Base-by-base conservation (phyloP, 2,113 vertebrate genomes). In the Malurus melanocephalus region DNA sequence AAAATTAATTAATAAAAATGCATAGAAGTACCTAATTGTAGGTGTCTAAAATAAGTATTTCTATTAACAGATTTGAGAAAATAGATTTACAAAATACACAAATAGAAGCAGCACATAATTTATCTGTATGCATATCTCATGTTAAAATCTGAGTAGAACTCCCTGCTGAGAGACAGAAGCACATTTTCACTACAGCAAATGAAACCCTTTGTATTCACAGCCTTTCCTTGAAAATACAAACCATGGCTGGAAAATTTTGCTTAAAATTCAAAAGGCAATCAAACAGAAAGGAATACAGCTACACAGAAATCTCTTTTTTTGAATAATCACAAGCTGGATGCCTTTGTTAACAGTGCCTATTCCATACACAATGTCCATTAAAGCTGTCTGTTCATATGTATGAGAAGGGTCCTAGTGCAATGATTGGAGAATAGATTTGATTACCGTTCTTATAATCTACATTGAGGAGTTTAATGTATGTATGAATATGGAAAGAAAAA, bases 261-360 rank as follows among this genome's bases (percentile, higher is more conserved):
- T 80, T 77, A 71, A 77, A 92, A 85, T 87, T 80, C 60, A 80
- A 85, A 87, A 88, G 38, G 26, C 80, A 80, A 71, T 51, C 52
- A 80, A 74, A 85, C 6, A 66, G 48, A 74, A 80, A 86, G n/a
- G 53, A 62, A 66, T 6, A 71, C 16, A 73, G 48, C 73, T 55
- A 78, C 16, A 62, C 26, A 77, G n/a, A 87, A 52, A 62, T 79
- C 6, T 79, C 73, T 65, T 68, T 40, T 55, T 75, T 60, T 76
- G 62, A 90, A 66, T 61, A 92, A 78, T 49, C 30, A 52, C 5
- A 3, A 1, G 2, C 20, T 71, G 45, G 27, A 21, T 49, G 73
- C 76, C 61, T 91, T 75, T 91, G 76, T 71, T 74, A 83, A 53
- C 17, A 78, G 13, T 19, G 27, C 59, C 60, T 57, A 8, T 81